Evolutionary conservation across 2,888 invertebrate genomes (phyloP).

Genomic region (Chrysolina americana): DNA sequence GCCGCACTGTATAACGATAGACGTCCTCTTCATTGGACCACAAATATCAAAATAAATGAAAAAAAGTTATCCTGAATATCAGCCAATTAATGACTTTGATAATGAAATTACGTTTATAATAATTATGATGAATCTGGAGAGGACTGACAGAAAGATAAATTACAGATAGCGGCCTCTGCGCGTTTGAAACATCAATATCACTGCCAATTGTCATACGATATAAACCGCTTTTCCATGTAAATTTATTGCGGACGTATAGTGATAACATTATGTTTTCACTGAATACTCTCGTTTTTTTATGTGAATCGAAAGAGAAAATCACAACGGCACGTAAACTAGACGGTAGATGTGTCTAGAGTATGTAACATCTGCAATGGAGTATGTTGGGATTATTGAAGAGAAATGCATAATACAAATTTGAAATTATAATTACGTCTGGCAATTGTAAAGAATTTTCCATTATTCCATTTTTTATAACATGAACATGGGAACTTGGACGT

Average conservation of each 20-base stretch:
- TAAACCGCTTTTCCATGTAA: neutral
- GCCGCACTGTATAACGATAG: too few relatives aligned
- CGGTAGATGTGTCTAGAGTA: slow-evolving; percentile 11
- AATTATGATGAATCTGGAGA: too few relatives aligned
- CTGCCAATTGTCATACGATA: neutral
- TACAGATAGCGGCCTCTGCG: neutral
- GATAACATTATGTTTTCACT: slow-evolving; percentile 25
- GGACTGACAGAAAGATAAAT: neutral
- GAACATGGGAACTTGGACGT: neutral
- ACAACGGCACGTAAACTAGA: slow-evolving; percentile 1
- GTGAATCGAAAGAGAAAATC: slow-evolving; percentile 29
- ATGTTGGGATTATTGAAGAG: slow-evolving; percentile 11
- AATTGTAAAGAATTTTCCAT: neutral
- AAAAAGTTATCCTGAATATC: too few relatives aligned
- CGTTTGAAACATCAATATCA: neutral
- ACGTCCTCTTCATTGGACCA: too few relatives aligned
- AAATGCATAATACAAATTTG: slow-evolving; percentile 21
- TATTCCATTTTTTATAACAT: neutral
- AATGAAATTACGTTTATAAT: too few relatives aligned
- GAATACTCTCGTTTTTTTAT: slow-evolving; percentile 29
- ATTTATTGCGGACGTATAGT: slow-evolving; percentile 6
- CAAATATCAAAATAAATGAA: too few relatives aligned
- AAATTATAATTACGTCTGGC: slow-evolving; percentile 14
- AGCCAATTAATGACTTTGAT: too few relatives aligned
- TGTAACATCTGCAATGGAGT: slow-evolving; percentile 24